A percentile compares a stretch with the other conserved stretches of the same genome.
These are phyloP conservation scores for Octonoba sinensis DNA, from an alignment of 2,888 invertebrate genomes.

Conservation along the genomic window DNA sequence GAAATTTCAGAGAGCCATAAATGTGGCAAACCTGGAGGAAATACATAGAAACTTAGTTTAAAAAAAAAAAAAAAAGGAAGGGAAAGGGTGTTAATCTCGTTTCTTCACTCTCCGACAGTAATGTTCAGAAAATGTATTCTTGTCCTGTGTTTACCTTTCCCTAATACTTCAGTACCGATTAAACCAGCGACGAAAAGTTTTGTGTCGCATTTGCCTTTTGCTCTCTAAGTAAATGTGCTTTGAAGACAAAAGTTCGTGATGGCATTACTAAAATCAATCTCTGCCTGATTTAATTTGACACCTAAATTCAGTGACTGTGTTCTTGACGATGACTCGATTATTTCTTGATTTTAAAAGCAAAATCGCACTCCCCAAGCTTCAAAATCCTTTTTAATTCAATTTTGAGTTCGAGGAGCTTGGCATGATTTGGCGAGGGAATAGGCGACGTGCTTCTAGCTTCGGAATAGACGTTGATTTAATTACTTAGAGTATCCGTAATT, in stretches of 20 bases:
- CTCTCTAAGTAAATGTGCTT: constrained; percentile 42
- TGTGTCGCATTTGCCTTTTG: constrained; percentile 7
- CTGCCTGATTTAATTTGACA: constrained; percentile 58
- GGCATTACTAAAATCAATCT: constrained; percentile 55
- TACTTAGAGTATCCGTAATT: too few species aligned
- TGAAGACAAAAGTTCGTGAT: constrained; percentile 32
- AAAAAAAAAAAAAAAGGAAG: constrained; percentile 14
- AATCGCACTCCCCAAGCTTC: constrained; percentile 24
- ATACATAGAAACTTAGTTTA: constrained; percentile 20
- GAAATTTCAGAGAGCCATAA: background rate
- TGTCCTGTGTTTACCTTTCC: constrained; percentile 32
- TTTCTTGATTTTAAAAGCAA: constrained; percentile 50
- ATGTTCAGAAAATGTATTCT: constrained; percentile 36
- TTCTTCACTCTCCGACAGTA: constrained; percentile 43
- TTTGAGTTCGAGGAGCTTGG: constrained; percentile 4
- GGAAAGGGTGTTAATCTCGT: constrained; percentile 38
- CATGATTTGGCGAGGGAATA: background rate
- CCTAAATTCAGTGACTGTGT: constrained; percentile 40
- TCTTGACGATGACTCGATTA: constrained; percentile 28
- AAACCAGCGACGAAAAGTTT: constrained; percentile 23
- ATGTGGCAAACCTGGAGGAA: background rate
- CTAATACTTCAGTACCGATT: constrained; percentile 40
- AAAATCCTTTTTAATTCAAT: constrained; percentile 61
- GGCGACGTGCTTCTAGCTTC: background rate
- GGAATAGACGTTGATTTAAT: background rate